phyloP scores from a whole-genome alignment of 2,888 invertebrate species.

The Chloromyia formosa region DNA sequence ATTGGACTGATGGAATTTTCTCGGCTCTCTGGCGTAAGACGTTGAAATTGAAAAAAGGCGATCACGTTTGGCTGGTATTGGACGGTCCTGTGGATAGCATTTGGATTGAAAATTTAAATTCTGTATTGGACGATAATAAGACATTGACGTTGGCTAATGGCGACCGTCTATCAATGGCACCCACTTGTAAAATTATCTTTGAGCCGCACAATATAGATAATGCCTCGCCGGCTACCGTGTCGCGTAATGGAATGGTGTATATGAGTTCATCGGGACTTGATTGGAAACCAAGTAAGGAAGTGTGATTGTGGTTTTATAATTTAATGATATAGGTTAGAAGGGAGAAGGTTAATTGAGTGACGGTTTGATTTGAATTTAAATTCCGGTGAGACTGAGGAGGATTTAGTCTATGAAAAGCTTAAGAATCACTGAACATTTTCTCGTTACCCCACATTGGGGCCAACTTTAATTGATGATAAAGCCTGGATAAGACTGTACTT shows the following conservation, averaged over 20 bases:
- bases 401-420: too few relatives aligned
- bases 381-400: too few relatives aligned
- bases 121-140: slow-evolving; percentile 95
- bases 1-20: slow-evolving; percentile 99
- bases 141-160: slow-evolving; percentile 95
- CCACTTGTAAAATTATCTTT: slow-evolving; percentile 94
- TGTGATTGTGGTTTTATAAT: neutral
- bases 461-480: too few relatives aligned
- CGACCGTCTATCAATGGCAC: slow-evolving; percentile 93
- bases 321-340: neutral
- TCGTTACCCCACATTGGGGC: too few relatives aligned
- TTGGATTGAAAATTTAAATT: slow-evolving; percentile 98
- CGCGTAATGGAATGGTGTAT: slow-evolving; percentile 92
- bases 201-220: slow-evolving; percentile 98
- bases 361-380: too few relatives aligned
- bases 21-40: slow-evolving; percentile 97
- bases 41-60: slow-evolving; percentile 84
- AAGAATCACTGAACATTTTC: too few relatives aligned
- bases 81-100: slow-evolving; percentile 98
- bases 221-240: slow-evolving; percentile 96
- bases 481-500: too few relatives aligned
- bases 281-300: slow-evolving; percentile 80
- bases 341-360: neutral
- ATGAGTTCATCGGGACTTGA: slow-evolving; percentile 96
- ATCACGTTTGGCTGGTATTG: slow-evolving; percentile 92